Percentiles rank a stretch among this genome's conserved stretches.
Evolutionary conservation across 2,113 vertebrate genomes (phyloP).

Genomic region (Felis chaus): DNA sequence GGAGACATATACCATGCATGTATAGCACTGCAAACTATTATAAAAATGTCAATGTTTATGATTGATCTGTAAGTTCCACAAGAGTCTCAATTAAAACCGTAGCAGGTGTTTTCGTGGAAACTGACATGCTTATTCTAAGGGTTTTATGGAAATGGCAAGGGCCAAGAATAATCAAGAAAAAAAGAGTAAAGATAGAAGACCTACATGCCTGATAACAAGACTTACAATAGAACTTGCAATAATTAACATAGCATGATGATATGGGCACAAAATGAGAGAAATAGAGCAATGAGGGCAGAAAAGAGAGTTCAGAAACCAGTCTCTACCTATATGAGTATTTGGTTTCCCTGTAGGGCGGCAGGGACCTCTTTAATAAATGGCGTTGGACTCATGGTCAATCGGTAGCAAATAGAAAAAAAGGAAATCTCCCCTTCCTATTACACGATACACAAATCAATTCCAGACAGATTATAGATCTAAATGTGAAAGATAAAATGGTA

Average conservation of each 20-base stretch:
- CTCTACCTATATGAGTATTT: background rate
- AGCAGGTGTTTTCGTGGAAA: background rate
- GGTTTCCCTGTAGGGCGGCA: background rate
- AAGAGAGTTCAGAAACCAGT: background rate
- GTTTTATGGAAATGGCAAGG: background rate
- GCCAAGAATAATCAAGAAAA: background rate
- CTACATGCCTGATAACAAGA: background rate
- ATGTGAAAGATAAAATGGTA: background rate
- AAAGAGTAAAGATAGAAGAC: background rate
- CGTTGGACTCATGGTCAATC: background rate
- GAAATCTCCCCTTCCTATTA: background rate
- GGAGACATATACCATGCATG: background rate
- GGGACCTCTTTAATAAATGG: background rate
- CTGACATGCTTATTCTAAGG: background rate
- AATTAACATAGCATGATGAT: background rate
- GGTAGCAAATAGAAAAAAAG: background rate
- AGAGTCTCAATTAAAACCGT: background rate
- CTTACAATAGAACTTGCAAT: background rate
- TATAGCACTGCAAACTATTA: background rate
- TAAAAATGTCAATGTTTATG: background rate
- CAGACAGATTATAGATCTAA: background rate
- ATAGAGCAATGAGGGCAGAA: background rate
- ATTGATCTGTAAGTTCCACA: background rate
- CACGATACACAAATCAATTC: background rate
- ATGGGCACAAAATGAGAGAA: constrained; percentile 1